Evolutionary conservation across 1,140 invertebrate species (phyloP).

Genomic region (Pseudomyrmex sp.): DNA sequence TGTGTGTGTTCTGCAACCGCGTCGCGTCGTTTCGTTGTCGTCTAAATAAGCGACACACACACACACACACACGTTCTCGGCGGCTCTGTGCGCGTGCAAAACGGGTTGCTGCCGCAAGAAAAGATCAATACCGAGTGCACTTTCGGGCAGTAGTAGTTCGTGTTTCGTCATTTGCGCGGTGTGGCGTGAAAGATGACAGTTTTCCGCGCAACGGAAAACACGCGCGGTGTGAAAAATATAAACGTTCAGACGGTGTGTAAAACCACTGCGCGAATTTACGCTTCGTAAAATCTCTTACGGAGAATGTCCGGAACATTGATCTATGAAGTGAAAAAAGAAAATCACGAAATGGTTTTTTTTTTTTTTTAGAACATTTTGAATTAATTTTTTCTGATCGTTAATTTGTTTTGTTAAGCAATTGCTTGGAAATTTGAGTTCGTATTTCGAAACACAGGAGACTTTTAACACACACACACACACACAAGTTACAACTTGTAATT

Average conservation of each 20-base stretch:
- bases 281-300: background rate
- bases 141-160: constrained; percentile 25
- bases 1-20: no score
- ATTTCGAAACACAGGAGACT: no score
- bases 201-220: background rate
- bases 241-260: no score
- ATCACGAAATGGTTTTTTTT: no score
- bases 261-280: background rate
- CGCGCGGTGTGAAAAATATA: no score
- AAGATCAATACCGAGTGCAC: constrained; percentile 43
- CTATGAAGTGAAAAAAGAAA: background rate
- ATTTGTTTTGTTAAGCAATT: background rate
- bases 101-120: background rate
- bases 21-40: background rate
- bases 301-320: background rate
- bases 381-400: background rate
- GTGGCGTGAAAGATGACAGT: constrained; percentile 38
- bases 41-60: background rate
- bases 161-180: constrained; percentile 23
- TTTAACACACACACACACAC: no score
- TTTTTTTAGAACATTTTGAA: background rate
- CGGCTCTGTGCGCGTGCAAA: background rate
- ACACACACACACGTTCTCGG: background rate
- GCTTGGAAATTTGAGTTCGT: background rate
- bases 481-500: background rate